Base-by-base conservation (phyloP, 2,113 vertebrate genomes). In the Hymenochirus boettgeri region DNA sequence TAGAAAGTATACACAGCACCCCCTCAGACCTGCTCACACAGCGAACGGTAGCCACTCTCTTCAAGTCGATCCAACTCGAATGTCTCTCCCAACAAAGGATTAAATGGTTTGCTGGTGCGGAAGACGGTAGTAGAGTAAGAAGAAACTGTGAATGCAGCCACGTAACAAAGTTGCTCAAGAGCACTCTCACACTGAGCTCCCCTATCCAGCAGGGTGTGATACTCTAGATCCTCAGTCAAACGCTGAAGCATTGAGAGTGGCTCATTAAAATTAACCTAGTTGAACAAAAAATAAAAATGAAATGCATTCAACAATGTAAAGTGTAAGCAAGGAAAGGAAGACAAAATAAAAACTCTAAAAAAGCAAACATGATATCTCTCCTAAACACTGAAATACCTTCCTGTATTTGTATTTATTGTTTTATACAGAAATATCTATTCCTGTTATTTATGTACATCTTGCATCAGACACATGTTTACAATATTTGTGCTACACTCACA, bases 171-270 rank as follows among this genome's bases (percentile, higher is more conserved):
- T 82, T 97, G 95, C 79, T 98, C 95, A 65, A 96, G 76, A 2
- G 95, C 89, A 59, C 80, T 93, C 79, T 94, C 91, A 21, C 90
- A 92, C 21, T 86, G 91, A 2, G 93, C 89, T 0, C 84, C 95
- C 51, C 85, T 86, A 63, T 98, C 95, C 64, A 98, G 80, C 57
- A 98, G 89, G 57, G 96, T 91, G 0, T 92, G 91, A 76, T 98
- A 98, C 63, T 98, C 95, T 78, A 98, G 77, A 73, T 98, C 95
- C 79, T 98, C 95, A 0, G 95, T 96, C 19, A 98, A 82, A 66
- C 95, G 93, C 75, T 97, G 95, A 72, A 98, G 90, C 95, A 98
- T 98, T 24, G 95, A 97, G 37, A 98, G 76, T 5, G 95, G 95
- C 77, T 98, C 95, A 0, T 97, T 98, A 83, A 98, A 97, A 77